Evolutionary conservation across 1,140 invertebrate species (phyloP), one percentile per base, ranked within the genome.

Genomic region (Drosophila eugracilis): DNA sequence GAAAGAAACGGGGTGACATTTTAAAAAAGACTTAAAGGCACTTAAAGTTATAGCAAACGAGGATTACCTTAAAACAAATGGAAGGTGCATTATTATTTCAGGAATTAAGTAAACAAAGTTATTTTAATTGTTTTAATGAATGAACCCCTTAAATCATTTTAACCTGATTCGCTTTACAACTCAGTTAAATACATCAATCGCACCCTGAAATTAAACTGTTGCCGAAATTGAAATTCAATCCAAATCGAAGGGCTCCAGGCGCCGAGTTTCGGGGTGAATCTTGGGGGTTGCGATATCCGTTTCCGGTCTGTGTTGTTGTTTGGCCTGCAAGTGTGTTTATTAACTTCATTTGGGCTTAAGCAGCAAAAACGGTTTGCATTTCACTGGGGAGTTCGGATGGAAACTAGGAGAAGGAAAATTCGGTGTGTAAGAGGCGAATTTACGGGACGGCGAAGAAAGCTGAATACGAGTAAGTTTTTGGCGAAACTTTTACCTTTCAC

Each of bases 281-380:
- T 32, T 22, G 52, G 5, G 30, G 6, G n/a, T 6, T 37, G 30
- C 21, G 5, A 19, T 28, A 14, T 47, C 44, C 44, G 37, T 28
- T 39, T 39, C 36, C 36, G 36, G 21, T 54, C 34, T 15, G 32
- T 39, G 57, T 60, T 59, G 48, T 37, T 49, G 21, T 15, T 17
- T 21, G 36, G 14, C 42, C 37, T 19, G 36, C 17, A 17, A 47
- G 42, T 59, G 34, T 58, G 69, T 71, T 58, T 59, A 58, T 72
- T 26, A 53, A 67, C 62, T 69, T 69, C 39, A 69, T 69, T 69
- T 69, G 65, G 14, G 65, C 32, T 65, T 53, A 26, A 44, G 55
- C 55, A 59, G 65, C 60, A 36, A 53, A 52, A 44, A 26, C 45
- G 60, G 37, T 21, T 42, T 60, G 24, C 26, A 67, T 47, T 65